These are phyloP conservation scores for Murina feae DNA, from an alignment of 2,113 vertebrate genomes.

Conservation along the genomic window DNA sequence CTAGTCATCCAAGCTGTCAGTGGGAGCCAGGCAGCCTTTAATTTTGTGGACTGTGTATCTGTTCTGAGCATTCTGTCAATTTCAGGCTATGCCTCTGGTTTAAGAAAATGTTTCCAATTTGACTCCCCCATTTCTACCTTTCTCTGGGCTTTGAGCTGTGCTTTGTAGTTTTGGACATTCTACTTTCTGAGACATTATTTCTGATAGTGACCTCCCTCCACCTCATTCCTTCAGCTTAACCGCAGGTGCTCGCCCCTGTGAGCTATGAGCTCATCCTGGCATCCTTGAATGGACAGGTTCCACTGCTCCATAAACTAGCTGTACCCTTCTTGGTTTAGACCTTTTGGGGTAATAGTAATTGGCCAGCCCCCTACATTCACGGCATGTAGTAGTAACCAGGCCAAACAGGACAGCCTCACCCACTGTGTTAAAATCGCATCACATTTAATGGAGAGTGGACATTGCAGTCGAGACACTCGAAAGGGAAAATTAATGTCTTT, in stretches of 20 bases:
- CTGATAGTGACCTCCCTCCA: not conserved
- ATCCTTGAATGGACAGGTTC: not conserved
- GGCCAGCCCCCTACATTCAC: not conserved
- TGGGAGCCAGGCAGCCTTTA: not conserved
- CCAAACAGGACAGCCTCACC: not conserved
- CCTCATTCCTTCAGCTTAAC: not conserved
- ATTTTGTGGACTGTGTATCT: not conserved
- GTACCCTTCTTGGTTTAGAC: not conserved
- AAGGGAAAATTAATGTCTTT: slow-evolving; percentile 26
- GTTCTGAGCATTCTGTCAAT: not conserved
- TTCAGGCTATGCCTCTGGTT: not conserved
- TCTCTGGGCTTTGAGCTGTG: not conserved
- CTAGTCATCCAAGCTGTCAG: not conserved
- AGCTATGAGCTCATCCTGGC: not conserved
- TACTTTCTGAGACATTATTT: not conserved
- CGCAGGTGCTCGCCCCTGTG: not conserved
- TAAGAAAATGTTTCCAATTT: not conserved
- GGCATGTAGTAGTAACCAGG: not conserved
- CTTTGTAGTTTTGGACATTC: not conserved
- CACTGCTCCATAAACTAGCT: not conserved
- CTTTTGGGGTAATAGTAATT: not conserved
- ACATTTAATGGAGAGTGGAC: not conserved
- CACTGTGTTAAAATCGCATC: not conserved
- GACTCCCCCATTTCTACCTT: not conserved
- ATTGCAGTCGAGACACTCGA: not conserved